A percentile compares a stretch with the other conserved stretches of the same genome.
Evolutionary conservation across 2,797 vertebrate species (phyloP).

Genomic region (Geotrypetes seraphini): DNA sequence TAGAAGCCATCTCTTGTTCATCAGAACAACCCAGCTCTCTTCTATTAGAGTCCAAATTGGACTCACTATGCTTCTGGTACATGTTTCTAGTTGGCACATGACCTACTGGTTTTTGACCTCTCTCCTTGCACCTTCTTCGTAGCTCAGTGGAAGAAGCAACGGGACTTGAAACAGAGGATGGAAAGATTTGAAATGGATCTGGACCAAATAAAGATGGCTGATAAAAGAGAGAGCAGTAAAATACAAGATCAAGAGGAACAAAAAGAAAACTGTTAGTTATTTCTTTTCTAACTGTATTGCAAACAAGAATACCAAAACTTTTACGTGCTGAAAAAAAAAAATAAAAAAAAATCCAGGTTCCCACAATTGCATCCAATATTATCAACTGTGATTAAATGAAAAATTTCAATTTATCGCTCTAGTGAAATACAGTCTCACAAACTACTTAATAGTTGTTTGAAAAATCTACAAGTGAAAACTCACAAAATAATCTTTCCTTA

Average conservation of each 20-base stretch:
- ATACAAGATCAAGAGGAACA: conserved; percentile 71
- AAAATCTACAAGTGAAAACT: no score
- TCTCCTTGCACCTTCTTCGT: conserved; percentile 78
- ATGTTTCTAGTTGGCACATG: conserved; percentile 45
- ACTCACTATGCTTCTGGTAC: conserved; percentile 38
- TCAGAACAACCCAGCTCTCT: conserved; percentile 57
- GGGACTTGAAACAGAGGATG: conserved; percentile 58
- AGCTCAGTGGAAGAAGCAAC: conserved; percentile 67
- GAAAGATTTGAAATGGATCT: conserved; percentile 58
- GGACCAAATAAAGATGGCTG: conserved; percentile 63
- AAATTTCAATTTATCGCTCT: no score
- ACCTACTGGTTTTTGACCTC: conserved; percentile 40
- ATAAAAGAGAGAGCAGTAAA: conserved; percentile 47
- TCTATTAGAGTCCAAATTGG: conserved; percentile 47
- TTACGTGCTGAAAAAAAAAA: no score
- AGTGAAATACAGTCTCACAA: no score
- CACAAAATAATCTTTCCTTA: no score
- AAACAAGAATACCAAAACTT: no score
- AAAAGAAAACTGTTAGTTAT: conserved; percentile 88
- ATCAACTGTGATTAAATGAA: no score
- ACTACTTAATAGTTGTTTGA: no score
- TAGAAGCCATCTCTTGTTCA: conserved; percentile 65
- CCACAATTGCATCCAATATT: no score
- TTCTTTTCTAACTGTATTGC: no score
- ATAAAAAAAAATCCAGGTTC: no score